phyloP scores from a whole-genome alignment of 1,140 invertebrate genomes.

The Himalopsyche phryganea region DNA sequence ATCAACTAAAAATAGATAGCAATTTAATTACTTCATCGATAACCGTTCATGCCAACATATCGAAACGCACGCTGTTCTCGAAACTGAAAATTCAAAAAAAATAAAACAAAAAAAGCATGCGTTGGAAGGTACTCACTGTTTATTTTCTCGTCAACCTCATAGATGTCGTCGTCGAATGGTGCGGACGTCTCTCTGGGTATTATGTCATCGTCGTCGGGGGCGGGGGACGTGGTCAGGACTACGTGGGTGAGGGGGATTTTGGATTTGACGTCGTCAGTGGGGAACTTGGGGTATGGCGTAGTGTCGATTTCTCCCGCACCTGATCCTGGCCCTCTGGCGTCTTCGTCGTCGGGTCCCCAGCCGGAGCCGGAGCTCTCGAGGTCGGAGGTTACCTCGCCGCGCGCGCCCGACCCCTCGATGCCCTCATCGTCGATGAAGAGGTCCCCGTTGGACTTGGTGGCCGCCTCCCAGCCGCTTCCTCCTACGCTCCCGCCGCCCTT shows the following conservation, averaged over 20 bases:
- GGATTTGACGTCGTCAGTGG: conserved; percentile 16
- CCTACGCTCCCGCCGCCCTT: conserved; percentile 3
- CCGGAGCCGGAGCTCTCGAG: conserved; percentile 51
- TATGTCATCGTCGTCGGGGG: neutral
- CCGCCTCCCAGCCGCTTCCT: neutral
- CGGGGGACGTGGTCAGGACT: conserved; percentile 14
- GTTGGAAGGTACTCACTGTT: conserved; percentile 53
- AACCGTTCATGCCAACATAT: too few species aligned
- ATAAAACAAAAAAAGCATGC: conserved; percentile 46
- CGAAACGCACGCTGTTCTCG: neutral
- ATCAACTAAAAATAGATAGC: too few species aligned
- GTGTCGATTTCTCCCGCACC: conserved; percentile 13
- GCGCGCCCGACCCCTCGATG: conserved; percentile 39
- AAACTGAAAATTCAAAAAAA: conserved; percentile 3
- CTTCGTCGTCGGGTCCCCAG: conserved; percentile 53
- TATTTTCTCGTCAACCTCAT: conserved; percentile 41
- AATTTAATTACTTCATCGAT: too few species aligned
- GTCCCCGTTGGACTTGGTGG: conserved; percentile 26
- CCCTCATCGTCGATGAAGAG: conserved; percentile 50
- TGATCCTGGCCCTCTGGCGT: conserved; percentile 37
- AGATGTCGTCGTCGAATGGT: conserved; percentile 35
- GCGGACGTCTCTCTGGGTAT: too few species aligned
- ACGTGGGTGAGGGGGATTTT: neutral
- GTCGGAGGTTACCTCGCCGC: conserved; percentile 46
- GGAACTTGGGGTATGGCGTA: neutral